phyloP scores from a whole-genome alignment of 1,140 invertebrate species.

The Apis laboriosa region DNA sequence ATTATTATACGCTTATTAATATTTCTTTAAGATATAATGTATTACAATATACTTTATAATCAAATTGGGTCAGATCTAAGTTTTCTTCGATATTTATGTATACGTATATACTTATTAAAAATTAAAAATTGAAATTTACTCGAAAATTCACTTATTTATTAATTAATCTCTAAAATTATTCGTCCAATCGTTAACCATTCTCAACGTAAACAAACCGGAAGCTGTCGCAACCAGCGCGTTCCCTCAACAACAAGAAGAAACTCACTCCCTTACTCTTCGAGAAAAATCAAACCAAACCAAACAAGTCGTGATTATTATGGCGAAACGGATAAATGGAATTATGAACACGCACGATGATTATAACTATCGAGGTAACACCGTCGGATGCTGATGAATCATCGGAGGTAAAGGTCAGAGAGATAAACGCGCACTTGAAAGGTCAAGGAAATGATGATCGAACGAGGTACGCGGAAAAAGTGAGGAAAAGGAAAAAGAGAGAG shows the following conservation, averaged over 20 bases:
- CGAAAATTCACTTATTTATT: no score
- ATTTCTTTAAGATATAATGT: no score
- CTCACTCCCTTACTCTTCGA: constrained; percentile 13
- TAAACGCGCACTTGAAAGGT: constrained; percentile 62
- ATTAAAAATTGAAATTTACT: background rate
- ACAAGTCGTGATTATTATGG: constrained; percentile 47
- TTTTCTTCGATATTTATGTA: no score
- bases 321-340: constrained; percentile 60
- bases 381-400: constrained; percentile 63
- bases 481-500: background rate
- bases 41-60: no score
- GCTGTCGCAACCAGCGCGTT: no score
- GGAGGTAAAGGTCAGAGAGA: constrained; percentile 64
- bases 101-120: background rate
- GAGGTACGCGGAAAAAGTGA: background rate
- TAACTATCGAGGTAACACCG: constrained; percentile 52
- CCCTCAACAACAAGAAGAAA: background rate
- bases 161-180: no score
- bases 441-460: constrained; percentile 51
- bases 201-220: background rate
- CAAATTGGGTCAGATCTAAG: no score
- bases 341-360: constrained; percentile 64
- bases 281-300: background rate
- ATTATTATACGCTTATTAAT: no score
- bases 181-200: background rate